Percentiles rank a stretch among this genome's conserved stretches.
Conservation (phyloP, 2,888 invertebrate genomes). For the Odontocolon sp. region DNA sequence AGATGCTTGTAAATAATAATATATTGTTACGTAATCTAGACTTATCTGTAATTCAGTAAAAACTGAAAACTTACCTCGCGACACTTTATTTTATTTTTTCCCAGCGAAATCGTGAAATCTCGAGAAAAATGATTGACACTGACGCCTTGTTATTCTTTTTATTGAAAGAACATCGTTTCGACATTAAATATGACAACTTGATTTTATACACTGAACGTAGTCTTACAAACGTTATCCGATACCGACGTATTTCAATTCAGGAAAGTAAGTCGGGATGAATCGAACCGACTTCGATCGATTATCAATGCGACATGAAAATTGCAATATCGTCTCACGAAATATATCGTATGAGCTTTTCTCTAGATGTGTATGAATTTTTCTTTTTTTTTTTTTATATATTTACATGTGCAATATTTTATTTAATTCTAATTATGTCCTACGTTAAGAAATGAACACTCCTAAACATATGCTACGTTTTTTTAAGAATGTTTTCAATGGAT, state of each 20-base stretch:
- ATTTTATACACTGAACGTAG: conserved; percentile 46
- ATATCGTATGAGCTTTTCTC: conserved; percentile 26
- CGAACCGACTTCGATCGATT: conserved; percentile 31
- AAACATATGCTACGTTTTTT: conserved; percentile 35
- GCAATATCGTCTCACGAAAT: conserved; percentile 36
- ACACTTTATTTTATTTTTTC: conserved; percentile 18
- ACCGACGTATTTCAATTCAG: conserved; percentile 23
- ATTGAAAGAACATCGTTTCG: conserved; percentile 60
- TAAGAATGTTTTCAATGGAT: no score
- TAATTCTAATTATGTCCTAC: conserved; percentile 48
- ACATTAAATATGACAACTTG: conserved; percentile 46
- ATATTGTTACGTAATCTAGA: conserved; percentile 50
- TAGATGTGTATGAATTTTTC: conserved; percentile 31
- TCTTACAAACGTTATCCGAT: conserved; percentile 47
- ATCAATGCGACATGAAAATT: conserved; percentile 34
- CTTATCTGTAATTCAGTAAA: conserved; percentile 36
- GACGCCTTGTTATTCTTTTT: conserved; percentile 50
- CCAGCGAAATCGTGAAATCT: not conserved
- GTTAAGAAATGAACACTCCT: conserved; percentile 62
- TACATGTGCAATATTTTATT: conserved; percentile 55
- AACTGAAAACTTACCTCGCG: not conserved
- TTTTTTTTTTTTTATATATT: conserved; percentile 41
- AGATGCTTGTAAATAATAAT: conserved; percentile 62
- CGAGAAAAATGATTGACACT: not conserved
- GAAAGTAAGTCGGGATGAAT: not conserved